Conservation (phyloP, 2,888 invertebrate species). For the Mechanitis mazaeus region DNA sequence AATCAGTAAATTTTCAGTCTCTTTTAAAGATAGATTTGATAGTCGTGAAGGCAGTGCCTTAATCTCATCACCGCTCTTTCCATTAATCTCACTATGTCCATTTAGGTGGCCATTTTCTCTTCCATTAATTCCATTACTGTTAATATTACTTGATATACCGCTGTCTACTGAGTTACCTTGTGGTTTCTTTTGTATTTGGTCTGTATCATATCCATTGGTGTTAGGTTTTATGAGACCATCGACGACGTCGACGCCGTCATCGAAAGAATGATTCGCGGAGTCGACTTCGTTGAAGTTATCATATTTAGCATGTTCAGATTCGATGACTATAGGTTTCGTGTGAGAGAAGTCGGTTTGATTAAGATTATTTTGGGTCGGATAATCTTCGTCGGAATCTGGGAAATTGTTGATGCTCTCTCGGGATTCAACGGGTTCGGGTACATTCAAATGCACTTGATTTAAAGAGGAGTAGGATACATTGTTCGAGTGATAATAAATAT, state of each 20-base stretch:
- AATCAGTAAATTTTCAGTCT: constrained; percentile 47
- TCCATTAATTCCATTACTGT: constrained; percentile 37
- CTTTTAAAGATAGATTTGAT: constrained; percentile 61
- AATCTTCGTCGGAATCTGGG: constrained; percentile 65
- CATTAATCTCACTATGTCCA: constrained; percentile 31
- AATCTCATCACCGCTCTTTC: constrained; percentile 36
- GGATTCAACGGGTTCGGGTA: constrained; percentile 62
- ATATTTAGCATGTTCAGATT: constrained; percentile 57
- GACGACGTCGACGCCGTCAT: constrained; percentile 63
- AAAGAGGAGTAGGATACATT: constrained; percentile 65
- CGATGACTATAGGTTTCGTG: constrained; percentile 67
- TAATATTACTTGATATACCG: constrained; percentile 64
- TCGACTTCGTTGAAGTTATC: constrained; percentile 55
- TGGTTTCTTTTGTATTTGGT: constrained; percentile 47
- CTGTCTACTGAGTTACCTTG: constrained; percentile 68
- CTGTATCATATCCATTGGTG: constrained; percentile 40
- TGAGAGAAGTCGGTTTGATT: constrained; percentile 70
- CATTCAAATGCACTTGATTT: constrained; percentile 62
- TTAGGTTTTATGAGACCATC: constrained; percentile 54
- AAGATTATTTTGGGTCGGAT: constrained; percentile 66
- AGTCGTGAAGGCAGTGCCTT: constrained; percentile 49
- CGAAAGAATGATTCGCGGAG: constrained; percentile 67
- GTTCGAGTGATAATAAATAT: constrained; percentile 63
- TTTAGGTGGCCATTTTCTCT: constrained; percentile 38
- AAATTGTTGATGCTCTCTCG: constrained; percentile 55